These are phyloP conservation scores for Percopsis omiscomaycus DNA, from an alignment of 2,797 vertebrate genomes.

Conservation along the genomic window DNA sequence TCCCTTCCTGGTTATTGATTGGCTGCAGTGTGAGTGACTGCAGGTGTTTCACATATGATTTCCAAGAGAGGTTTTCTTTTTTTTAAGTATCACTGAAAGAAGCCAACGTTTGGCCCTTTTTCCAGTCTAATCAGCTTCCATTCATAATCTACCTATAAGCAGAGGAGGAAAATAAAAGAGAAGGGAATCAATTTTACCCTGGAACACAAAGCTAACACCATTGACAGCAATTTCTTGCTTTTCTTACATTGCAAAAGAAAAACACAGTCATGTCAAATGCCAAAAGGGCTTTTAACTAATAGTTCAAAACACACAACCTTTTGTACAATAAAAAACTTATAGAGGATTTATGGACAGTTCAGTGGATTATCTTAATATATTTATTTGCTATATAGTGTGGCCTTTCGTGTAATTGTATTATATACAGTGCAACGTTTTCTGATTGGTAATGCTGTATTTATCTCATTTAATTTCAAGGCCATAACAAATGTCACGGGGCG, in stretches of 20 bases:
- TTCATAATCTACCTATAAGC: no score
- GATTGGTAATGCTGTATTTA: conserved; percentile 19
- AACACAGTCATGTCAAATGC: conserved; percentile 22
- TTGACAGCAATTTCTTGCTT: conserved; percentile 29
- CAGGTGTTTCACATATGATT: no score
- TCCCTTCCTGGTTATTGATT: no score
- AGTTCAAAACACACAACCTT: conserved; percentile 29
- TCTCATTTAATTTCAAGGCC: conserved; percentile 61
- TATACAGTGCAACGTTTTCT: no score
- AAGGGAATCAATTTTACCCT: conserved; percentile 6
- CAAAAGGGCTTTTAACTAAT: conserved; percentile 25
- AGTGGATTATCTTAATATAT: no score
- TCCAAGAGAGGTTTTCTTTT: no score
- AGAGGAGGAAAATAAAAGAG: conserved; percentile 5
- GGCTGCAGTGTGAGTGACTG: no score
- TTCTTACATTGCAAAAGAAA: conserved; percentile 20
- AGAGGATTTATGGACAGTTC: no score
- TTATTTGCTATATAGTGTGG: no score
- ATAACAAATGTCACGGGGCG: no score
- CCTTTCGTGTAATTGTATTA: no score
- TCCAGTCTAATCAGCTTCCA: not conserved
- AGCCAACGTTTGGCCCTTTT: not conserved
- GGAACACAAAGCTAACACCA: conserved; percentile 24
- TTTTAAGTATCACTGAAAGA: not conserved
- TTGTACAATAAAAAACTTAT: no score